Evolutionary conservation across 2,888 invertebrate species (phyloP).

Genomic region (Luperina nickerlii): DNA sequence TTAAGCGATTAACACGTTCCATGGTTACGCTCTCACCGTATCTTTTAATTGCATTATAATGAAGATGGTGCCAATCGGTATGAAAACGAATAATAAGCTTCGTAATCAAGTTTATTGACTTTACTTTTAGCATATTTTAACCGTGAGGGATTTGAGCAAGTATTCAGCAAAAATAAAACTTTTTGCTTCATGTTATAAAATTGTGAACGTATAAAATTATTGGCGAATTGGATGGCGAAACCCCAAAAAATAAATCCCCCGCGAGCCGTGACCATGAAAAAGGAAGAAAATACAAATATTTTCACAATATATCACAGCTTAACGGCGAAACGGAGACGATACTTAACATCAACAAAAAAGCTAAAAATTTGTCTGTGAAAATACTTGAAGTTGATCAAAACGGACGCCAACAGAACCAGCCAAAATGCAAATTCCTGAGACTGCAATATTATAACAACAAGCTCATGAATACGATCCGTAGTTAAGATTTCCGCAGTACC

Average conservation of each 20-base stretch:
- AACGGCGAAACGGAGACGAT: slow-evolving; percentile 61
- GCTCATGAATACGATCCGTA: slow-evolving; percentile 73
- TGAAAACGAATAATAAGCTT: slow-evolving; percentile 35
- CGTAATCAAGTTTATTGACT: slow-evolving; percentile 8
- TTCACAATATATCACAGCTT: slow-evolving; percentile 55
- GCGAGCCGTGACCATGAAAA: slow-evolving; percentile 50
- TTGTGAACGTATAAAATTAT: neutral
- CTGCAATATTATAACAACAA: slow-evolving; percentile 71
- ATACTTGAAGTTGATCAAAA: slow-evolving; percentile 70
- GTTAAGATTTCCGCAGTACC: slow-evolving; percentile 67
- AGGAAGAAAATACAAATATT: slow-evolving; percentile 38
- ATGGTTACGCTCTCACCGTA: slow-evolving; percentile 17
- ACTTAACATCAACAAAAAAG: slow-evolving; percentile 63
- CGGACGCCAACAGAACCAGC: slow-evolving; percentile 77
- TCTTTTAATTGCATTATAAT: slow-evolving; percentile 33
- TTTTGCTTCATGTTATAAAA: neutral
- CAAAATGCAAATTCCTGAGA: slow-evolving; percentile 83
- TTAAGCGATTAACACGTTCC: slow-evolving; percentile 4
- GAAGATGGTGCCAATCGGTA: slow-evolving; percentile 20
- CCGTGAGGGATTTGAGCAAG: too few relatives aligned
- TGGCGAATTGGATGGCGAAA: neutral
- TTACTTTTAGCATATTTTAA: slow-evolving; percentile 18
- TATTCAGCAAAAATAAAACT: too few relatives aligned
- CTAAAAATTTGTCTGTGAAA: slow-evolving; percentile 67
- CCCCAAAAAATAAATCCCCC: slow-evolving; percentile 20